Evolutionary conservation across 2,113 vertebrate species (phyloP).

Genomic region (Chamaetylas fuelleborni): DNA sequence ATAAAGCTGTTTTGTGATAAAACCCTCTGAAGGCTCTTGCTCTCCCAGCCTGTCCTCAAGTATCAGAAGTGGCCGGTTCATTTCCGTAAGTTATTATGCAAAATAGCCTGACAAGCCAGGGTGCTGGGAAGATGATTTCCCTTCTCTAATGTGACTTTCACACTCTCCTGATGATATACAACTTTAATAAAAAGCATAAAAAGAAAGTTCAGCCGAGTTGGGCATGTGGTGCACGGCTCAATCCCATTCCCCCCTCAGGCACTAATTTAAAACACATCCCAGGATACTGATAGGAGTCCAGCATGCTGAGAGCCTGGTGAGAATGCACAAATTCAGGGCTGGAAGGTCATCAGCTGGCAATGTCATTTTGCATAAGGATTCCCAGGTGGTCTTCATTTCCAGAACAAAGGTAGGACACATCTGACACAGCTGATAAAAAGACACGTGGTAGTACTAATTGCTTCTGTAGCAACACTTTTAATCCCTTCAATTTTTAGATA

Average conservation of each 20-base stretch:
- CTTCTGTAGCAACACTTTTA: background rate
- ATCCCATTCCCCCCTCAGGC: background rate
- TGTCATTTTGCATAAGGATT: background rate
- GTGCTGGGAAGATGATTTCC: background rate
- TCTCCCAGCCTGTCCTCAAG: background rate
- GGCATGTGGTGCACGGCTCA: background rate
- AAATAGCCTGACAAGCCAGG: background rate
- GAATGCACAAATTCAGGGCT: background rate
- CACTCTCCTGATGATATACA: conserved; percentile 65
- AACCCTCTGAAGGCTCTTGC: background rate
- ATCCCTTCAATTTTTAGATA: background rate
- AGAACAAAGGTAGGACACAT: background rate
- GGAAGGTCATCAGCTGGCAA: background rate
- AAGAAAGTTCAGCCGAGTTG: conserved; percentile 60
- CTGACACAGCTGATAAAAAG: background rate
- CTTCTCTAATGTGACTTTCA: conserved; percentile 29
- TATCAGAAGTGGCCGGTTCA: conserved; percentile 26
- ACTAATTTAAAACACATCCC: conserved; percentile 3
- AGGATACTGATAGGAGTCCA: background rate
- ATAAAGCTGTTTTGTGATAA: background rate
- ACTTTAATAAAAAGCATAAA: conserved; percentile 76
- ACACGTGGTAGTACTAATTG: background rate
- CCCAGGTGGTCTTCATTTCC: background rate
- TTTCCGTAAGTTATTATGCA: conserved; percentile 44
- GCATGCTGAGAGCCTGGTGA: background rate